A percentile compares a stretch with the other conserved stretches of the same genome.
phyloP scores from a whole-genome alignment of 2,797 vertebrate species.

The Trichosurus vulpecula region DNA sequence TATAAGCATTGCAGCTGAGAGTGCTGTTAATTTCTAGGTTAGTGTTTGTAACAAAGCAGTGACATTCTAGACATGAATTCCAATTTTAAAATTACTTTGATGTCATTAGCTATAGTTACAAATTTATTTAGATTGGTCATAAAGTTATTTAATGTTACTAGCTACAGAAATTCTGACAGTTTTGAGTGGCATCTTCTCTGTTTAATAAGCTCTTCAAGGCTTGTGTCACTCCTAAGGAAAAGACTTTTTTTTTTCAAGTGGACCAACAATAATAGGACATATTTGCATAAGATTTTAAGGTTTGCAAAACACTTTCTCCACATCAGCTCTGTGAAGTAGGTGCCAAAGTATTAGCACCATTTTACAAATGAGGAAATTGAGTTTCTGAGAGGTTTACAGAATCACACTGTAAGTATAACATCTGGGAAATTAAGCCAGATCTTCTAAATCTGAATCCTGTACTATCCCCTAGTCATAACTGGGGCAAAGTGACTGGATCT shows the following conservation, averaged over 20 bases:
- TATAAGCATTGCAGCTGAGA: not conserved
- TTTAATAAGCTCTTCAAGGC: not conserved
- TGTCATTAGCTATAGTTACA: not conserved
- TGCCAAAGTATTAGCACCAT: not conserved
- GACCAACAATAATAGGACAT: not conserved
- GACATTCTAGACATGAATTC: not conserved
- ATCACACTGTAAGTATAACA: not conserved
- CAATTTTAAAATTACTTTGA: not conserved
- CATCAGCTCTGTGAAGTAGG: not conserved
- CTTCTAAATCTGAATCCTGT: not conserved
- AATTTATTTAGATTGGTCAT: not conserved
- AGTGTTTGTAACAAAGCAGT: not conserved
- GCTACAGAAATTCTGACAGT: not conserved
- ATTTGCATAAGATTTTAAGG: not conserved
- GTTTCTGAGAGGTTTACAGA: not conserved
- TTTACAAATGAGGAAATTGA: not conserved
- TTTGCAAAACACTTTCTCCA: not conserved
- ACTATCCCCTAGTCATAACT: not conserved
- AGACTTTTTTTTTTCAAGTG: not conserved
- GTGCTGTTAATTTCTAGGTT: not conserved
- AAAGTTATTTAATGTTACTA: not conserved
- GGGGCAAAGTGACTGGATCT: not conserved
- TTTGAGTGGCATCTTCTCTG: not conserved
- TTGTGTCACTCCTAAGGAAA: not conserved
- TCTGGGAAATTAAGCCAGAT: not conserved